A percentile compares a stretch with the other conserved stretches of the same genome.
phyloP scores from a whole-genome alignment of 1,140 invertebrate species.

The Aphaenogaster rudis region DNA sequence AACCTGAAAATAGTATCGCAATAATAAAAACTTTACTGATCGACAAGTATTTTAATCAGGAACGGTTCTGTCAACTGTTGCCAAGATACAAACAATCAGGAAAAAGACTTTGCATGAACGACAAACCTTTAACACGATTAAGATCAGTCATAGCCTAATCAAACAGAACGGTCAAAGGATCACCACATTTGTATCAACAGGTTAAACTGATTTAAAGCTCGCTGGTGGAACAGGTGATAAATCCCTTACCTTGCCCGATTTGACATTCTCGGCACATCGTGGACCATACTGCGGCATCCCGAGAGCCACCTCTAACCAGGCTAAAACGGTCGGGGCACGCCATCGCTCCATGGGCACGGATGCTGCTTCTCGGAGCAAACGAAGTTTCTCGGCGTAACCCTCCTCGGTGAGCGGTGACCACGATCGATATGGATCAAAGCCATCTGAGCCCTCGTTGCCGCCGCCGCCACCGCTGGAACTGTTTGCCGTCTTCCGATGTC shows the following conservation, averaged over 20 bases:
- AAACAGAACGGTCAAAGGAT: background rate
- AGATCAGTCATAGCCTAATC: background rate
- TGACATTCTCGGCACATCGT: constrained; percentile 96
- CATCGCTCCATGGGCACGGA: constrained; percentile 96
- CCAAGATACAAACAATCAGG: background rate
- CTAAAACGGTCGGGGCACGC: constrained; percentile 96
- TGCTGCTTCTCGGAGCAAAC: constrained; percentile 94
- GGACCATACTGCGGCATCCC: constrained; percentile 97
- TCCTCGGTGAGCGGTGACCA: constrained; percentile 95
- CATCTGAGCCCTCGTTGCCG: constrained; percentile 87
- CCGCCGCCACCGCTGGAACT: constrained; percentile 83
- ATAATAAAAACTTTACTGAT: background rate
- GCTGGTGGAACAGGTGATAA: background rate
- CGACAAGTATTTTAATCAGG: background rate
- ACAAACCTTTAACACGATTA: background rate
- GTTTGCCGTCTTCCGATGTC: constrained; percentile 91
- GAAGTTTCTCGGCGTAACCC: constrained; percentile 93
- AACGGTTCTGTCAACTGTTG: background rate
- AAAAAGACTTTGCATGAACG: background rate
- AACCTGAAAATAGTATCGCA: constrained; percentile 88
- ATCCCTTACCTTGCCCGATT: constrained; percentile 94
- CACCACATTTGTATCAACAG: background rate
- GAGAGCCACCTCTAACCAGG: constrained; percentile 96
- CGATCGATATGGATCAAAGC: constrained; percentile 85
- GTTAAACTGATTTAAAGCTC: constrained; percentile 20